These are phyloP conservation scores for Ellobium chinense DNA, from an alignment of 2,888 invertebrate species.

Conservation along the genomic window DNA sequence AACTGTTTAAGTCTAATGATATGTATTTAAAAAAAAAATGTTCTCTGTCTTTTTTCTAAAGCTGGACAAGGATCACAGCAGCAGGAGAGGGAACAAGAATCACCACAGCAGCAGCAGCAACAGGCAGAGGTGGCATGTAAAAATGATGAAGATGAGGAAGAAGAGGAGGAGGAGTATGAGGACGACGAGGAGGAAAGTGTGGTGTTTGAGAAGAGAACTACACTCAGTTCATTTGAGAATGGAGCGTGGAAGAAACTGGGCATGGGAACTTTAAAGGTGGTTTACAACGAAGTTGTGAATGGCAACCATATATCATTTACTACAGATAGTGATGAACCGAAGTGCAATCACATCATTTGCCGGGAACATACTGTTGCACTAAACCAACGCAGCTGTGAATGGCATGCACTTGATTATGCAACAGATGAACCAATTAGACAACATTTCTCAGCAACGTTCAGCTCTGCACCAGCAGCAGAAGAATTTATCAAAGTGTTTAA, in stretches of 20 bases:
- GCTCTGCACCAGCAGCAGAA: conserved; percentile 56
- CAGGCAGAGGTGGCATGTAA: conserved; percentile 48
- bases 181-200: conserved; percentile 51
- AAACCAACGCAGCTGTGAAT: conserved; percentile 58
- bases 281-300: conserved; percentile 64
- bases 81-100: background rate
- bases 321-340: conserved; percentile 52
- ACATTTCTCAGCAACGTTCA: conserved; percentile 63
- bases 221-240: conserved; percentile 52
- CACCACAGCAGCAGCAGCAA: background rate
- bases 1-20: background rate
- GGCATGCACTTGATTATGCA: conserved; percentile 66
- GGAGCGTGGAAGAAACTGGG: conserved; percentile 59
- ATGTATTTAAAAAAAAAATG: background rate
- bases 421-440: conserved; percentile 65
- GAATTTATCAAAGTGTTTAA: conserved; percentile 58
- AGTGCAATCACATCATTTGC: conserved; percentile 69
- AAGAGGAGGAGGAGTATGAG: conserved; percentile 52
- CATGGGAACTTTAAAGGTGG: conserved; percentile 60
- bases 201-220: conserved; percentile 59
- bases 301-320: conserved; percentile 58
- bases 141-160: conserved; percentile 43
- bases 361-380: conserved; percentile 52
- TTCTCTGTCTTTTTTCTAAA: background rate
- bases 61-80: background rate